Base-by-base conservation (phyloP, 1,140 invertebrate species). In the Drosophila pallidifrons region DNA sequence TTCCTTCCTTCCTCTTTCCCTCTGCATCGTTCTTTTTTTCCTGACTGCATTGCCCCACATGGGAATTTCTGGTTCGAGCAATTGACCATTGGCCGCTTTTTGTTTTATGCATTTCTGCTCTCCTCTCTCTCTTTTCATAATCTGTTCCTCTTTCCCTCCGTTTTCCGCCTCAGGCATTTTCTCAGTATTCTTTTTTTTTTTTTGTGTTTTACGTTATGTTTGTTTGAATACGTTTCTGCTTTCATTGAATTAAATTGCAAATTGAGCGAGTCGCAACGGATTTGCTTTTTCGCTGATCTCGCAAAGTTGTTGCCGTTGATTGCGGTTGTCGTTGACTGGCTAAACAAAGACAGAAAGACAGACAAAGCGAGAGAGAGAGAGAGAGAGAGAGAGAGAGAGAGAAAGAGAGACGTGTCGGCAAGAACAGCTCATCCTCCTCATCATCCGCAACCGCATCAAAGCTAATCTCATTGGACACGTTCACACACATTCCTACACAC, bases 181-280 rank as follows among this genome's bases (percentile, higher is more conserved):
- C 35, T 4, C 15, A n/a, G 51, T 13, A 11, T 46, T 49, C n/a
- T 45, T 82, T 73, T 59, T 58, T 59, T 49, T 73, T 54, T 58
- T 46, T 59, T 49, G 57, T 46, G 64, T 55, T 79, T 47, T 10
- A 35, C 35, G 35, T 25, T 25, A 25, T 32, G 32, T 32, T 32
- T 32, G 32, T 38, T 38, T 38, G 35, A 38, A 38, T 38, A 38
- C 35, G 35, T 38, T 70, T 73, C 73, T 43, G 68, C 75, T 79
- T 87, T 88, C 79, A 87, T 88, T 88, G 83, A 82, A 75, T 88
- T 88, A 67, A 88, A 88, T 88, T 80, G 83, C 77, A 88, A 87
- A 87, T 87, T 87, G 68, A 65, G 64, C 63, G 54, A 38, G 2
- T 32, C 52, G 64, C 63, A 78, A 68, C 70, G 66, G 80, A 79